Evolutionary conservation across 2,888 invertebrate species (phyloP).

Genomic region (Leptinotarsa peninsularis): DNA sequence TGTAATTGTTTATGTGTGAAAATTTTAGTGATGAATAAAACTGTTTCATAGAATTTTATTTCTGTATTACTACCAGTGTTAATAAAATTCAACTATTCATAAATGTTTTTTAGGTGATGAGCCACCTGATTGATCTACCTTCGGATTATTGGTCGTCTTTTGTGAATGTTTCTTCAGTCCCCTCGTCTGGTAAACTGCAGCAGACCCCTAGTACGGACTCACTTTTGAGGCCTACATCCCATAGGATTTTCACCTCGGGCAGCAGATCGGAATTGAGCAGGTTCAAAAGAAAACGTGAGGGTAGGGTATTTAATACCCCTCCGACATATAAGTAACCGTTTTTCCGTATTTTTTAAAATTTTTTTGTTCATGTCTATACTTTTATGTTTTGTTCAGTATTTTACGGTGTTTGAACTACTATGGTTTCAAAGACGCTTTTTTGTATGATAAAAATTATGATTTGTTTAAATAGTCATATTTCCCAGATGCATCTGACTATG

Average conservation of each 20-base stretch:
- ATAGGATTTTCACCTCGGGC: constrained; percentile 38
- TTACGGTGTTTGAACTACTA: neutral
- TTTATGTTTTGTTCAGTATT: neutral
- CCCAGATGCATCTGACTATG: neutral
- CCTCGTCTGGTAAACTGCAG: constrained; percentile 54
- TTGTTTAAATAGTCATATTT: neutral
- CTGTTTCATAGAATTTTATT: too few relatives aligned
- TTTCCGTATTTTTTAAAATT: too few relatives aligned
- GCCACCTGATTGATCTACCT: constrained; percentile 77
- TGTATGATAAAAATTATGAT: neutral
- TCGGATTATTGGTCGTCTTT: constrained; percentile 82
- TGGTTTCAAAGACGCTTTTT: too few relatives aligned
- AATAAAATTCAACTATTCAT: neutral
- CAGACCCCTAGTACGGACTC: constrained; percentile 64
- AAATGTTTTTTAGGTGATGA: constrained; percentile 63
- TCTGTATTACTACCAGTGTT: too few relatives aligned
- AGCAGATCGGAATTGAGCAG: constrained; percentile 28
- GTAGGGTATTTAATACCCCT: constrained; percentile 41
- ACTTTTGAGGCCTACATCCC: constrained; percentile 37
- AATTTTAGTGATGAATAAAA: too few relatives aligned
- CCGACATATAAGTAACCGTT: constrained; percentile 12
- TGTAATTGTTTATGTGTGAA: too few relatives aligned
- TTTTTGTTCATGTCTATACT: too few relatives aligned
- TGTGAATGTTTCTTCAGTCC: constrained; percentile 68
- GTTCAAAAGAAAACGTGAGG: constrained; percentile 32